Evolutionary conservation across 2,888 invertebrate genomes (phyloP).

Genomic region (Dicranocentrus wangi): DNA sequence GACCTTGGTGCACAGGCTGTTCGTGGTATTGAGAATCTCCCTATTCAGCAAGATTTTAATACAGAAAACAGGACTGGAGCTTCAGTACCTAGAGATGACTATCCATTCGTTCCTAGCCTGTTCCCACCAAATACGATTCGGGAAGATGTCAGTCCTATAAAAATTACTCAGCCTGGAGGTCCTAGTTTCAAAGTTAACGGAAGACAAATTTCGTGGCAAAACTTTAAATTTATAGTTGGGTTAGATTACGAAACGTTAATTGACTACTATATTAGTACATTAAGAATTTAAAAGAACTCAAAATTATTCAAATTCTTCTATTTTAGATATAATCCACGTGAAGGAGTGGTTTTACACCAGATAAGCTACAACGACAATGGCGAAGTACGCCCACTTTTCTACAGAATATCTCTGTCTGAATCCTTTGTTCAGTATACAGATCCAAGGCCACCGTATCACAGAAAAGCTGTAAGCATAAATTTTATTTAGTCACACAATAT

Average conservation of each 20-base stretch:
- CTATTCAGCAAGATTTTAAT: conserved; percentile 43
- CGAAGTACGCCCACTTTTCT: conserved; percentile 28
- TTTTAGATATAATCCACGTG: conserved; percentile 26
- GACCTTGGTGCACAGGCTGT: conserved; percentile 18
- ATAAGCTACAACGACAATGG: conserved; percentile 38
- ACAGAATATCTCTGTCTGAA: conserved; percentile 36
- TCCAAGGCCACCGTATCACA: conserved; percentile 34
- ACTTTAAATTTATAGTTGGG: conserved; percentile 69
- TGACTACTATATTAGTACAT: background rate
- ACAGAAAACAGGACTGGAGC: conserved; percentile 19
- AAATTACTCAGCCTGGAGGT: conserved; percentile 64
- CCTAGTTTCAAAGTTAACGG: conserved; percentile 64
- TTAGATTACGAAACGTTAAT: too few species aligned
- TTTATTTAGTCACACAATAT: background rate
- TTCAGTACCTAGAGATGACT: background rate
- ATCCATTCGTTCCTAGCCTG: background rate
- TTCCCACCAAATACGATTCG: conserved; percentile 7
- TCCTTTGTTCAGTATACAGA: conserved; percentile 13
- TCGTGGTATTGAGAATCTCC: conserved; percentile 43
- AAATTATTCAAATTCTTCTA: background rate
- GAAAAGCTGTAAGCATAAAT: conserved; percentile 33
- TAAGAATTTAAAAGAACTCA: background rate
- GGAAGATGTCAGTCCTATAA: conserved; percentile 59
- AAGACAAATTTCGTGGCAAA: conserved; percentile 67
- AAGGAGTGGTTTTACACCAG: conserved; percentile 20